phyloP scores from a whole-genome alignment of 2,888 invertebrate species.

The Athalia cordata region DNA sequence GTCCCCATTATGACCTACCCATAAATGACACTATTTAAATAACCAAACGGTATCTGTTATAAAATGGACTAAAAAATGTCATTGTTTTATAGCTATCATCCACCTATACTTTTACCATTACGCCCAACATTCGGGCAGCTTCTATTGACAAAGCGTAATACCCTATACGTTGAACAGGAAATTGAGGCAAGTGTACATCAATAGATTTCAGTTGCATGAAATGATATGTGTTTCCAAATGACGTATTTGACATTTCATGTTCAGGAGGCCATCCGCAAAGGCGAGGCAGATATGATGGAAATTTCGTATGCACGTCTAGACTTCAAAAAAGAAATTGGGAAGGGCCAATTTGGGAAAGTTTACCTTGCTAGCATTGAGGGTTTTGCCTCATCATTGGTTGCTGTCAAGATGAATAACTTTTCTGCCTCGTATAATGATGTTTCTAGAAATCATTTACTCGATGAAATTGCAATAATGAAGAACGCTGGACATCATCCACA shows the following conservation, averaged over 20 bases:
- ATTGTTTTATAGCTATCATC: slow-evolving; percentile 15
- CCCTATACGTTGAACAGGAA: slow-evolving; percentile 61
- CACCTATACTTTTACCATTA: background rate
- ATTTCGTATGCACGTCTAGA: slow-evolving; percentile 75
- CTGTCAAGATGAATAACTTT: slow-evolving; percentile 66
- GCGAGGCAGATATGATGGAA: slow-evolving; percentile 74
- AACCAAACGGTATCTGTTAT: too few species aligned
- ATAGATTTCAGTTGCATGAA: too few species aligned
- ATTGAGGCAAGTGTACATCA: slow-evolving; percentile 57
- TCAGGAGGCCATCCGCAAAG: slow-evolving; percentile 54
- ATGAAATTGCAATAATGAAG: slow-evolving; percentile 87
- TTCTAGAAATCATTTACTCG: slow-evolving; percentile 79
- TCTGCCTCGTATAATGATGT: slow-evolving; percentile 66
- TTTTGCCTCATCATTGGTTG: slow-evolving; percentile 55
- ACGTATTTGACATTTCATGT: background rate
- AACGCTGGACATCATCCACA: slow-evolving; percentile 85
- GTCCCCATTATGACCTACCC: too few species aligned
- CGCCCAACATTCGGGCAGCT: background rate
- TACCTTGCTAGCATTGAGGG: slow-evolving; percentile 80
- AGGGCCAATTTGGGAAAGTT: slow-evolving; percentile 86
- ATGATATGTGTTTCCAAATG: too few species aligned
- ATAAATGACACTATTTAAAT: too few species aligned
- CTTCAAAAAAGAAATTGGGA: slow-evolving; percentile 79
- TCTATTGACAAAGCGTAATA: slow-evolving; percentile 54
- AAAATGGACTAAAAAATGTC: background rate